Evolutionary conservation across 2,797 vertebrate species (phyloP), one percentile per base, ranked within the genome.

Genomic region (Rhinichthys osculus): DNA sequence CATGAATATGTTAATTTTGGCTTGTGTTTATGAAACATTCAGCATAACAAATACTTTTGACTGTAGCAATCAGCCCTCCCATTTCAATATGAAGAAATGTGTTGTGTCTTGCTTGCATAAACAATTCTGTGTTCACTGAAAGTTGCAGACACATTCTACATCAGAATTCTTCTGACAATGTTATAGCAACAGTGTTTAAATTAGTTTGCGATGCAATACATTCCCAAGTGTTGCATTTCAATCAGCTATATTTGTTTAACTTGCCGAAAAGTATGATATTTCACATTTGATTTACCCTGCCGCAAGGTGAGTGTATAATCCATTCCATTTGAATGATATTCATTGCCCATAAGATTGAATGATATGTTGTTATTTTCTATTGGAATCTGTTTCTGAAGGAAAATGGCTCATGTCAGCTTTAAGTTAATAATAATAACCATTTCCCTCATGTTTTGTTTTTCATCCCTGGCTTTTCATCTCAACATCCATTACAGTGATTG

Each of bases 201-300:
- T 88, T 70, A 62, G 69, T 73, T 86, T 86, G 33, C 40, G 23
- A 64, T 33, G 1, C 5, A 77, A 82, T 84, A 64, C 38, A 72
- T 62, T 86, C 88, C 81, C 84, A 71, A 83, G 86, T 83, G 81
- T 81, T 89, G 67, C 77, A 84, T 89, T 91, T 90, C 47, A 91
- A 91, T 89, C 78, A 83, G 47, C 47, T 50, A 85, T 50, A 85
- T 89, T 91, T 85, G 86, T 89, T 91, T 89, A 90, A 88, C 80
- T 90, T 87, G 54, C 81, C 79, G 85, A 71, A 33, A 85, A 77
- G 78, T 50, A 13, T 64, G 35, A 87, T 78, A 85, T 91, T 93
- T 89, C 84, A 86, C 85, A 90, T 89, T 90, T 90, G 83, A 90
- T 92, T 91, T 86, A 84, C 77, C 85, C 82, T 86, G 83, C 86